Evolutionary conservation across 37 sponge, comb jelly and placozoan genomes (phyloP), one percentile per base, ranked within the genome.

Genomic region (Crambe crambe): DNA sequence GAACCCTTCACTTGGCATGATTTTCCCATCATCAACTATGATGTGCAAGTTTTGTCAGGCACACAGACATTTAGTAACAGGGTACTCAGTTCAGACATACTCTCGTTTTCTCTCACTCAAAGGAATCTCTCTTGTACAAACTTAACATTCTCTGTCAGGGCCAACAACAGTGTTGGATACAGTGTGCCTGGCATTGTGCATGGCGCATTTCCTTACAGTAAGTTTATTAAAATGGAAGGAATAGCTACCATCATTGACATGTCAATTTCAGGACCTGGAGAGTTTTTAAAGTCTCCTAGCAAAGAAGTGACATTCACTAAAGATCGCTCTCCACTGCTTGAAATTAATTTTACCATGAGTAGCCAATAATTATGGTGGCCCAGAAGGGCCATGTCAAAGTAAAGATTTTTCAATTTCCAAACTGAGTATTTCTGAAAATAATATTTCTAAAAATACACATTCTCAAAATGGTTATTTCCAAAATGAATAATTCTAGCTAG

Each of bases 1-100:
- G 51, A n/a, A 26, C 73, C 73, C 2, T 72, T 72, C 73, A 44
- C 73, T 31, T 72, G 73, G 73, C 22, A 23, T 21, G 54, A 6
- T 1, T 72, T 44, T 30, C 73, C 73, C 73, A 72, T 72, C 34
- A 47, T 40, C 27, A 47, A 40, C 30, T 72, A 72, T 30, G 22
- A 1, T n/a, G n/a, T 72, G 44, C 22, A 37, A 44, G 6, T 72
- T 25, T n/a, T 5, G 30, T 44, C 30, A 6, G 18, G 40, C n/a
- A 47, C 31, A 26, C 51, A 47, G 10, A 3, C 35, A 2, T 30
- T 65, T 2, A 5, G 2, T 30, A 65, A 34, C 10, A 9, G 2
- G 25, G 66, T 30, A 18, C 66, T 65, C 35, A 32, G 66, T 65
- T 34, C 66, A 65, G 31, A 18, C 5, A 34, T 34, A 65, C 66